Evolutionary conservation across 2,113 vertebrate genomes (phyloP).

Genomic region (Triplophysa dalaica): DNA sequence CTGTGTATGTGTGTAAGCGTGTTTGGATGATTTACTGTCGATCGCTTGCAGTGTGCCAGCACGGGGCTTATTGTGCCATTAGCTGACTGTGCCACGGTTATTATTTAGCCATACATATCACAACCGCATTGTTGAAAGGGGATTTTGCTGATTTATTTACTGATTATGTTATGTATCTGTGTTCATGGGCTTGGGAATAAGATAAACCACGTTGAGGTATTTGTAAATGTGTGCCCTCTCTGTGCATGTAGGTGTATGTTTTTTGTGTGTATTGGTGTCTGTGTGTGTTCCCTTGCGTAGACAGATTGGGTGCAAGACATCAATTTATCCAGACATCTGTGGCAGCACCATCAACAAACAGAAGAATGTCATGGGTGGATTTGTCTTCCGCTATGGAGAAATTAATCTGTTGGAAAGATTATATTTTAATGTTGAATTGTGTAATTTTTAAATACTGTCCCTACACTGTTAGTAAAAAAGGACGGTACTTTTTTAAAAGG

Average conservation of each 20-base stretch:
- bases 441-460: no score
- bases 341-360: constrained; percentile 12
- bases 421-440: background rate
- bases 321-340: constrained; percentile 55
- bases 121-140: background rate
- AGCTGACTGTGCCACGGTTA: background rate
- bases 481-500: no score
- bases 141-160: background rate
- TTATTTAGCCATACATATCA: constrained; percentile 5
- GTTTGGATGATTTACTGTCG: constrained; percentile 2
- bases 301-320: constrained; percentile 58
- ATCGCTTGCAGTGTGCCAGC: background rate
- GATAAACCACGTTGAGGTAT: background rate
- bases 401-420: background rate
- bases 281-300: constrained; percentile 39
- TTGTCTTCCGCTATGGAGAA: background rate
- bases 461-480: no score
- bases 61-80: constrained; percentile 3
- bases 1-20: background rate
- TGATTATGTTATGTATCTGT: background rate
- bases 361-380: constrained; percentile 8
- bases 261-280: background rate
- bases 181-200: background rate
- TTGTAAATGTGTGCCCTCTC: background rate
- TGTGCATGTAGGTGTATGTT: background rate